phyloP scores from a whole-genome alignment of 2,113 vertebrate genomes.

The Nothocercus nigrocapillus region DNA sequence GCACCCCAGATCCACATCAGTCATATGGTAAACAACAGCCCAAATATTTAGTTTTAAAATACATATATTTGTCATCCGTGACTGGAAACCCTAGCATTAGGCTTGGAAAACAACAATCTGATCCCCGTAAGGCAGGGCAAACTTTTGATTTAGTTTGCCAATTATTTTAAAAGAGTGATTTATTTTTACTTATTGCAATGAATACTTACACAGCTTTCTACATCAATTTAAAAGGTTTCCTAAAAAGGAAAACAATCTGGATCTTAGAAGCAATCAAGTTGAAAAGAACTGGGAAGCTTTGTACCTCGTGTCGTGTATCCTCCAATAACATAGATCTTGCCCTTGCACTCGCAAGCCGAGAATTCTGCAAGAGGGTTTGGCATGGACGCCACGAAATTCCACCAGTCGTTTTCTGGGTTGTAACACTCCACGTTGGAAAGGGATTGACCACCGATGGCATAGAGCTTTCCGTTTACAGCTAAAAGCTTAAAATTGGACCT shows the following conservation, averaged over 20 bases:
- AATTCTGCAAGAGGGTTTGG: slow-evolving; percentile 93
- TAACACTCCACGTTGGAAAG: slow-evolving; percentile 94
- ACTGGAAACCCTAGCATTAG: not conserved
- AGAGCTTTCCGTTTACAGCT: slow-evolving; percentile 89
- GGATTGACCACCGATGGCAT: slow-evolving; percentile 93
- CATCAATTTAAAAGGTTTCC: not conserved
- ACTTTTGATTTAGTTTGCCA: not conserved
- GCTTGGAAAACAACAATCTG: rapidly evolving
- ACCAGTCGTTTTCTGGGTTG: slow-evolving; percentile 91
- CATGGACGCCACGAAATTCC: slow-evolving; percentile 92
- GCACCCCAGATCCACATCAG: not conserved
- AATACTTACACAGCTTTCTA: not conserved
- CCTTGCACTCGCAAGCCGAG: slow-evolving; percentile 94
- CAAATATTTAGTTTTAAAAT: not conserved
- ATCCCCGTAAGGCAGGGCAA: not conserved
- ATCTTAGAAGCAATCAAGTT: not conserved
- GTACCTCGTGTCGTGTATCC: slow-evolving; percentile 94
- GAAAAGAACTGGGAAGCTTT: not conserved
- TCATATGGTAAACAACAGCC: not conserved
- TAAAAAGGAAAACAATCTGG: not conserved
- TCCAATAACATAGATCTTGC: slow-evolving; percentile 93
- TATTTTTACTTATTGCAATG: not conserved
- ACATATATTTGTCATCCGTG: too few species aligned
- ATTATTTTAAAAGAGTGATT: not conserved
- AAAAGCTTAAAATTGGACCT: slow-evolving; percentile 97